Evolutionary conservation across 2,888 invertebrate species (phyloP), one percentile per base, ranked within the genome.

Genomic region (Branchipolynoe longqiensis): DNA sequence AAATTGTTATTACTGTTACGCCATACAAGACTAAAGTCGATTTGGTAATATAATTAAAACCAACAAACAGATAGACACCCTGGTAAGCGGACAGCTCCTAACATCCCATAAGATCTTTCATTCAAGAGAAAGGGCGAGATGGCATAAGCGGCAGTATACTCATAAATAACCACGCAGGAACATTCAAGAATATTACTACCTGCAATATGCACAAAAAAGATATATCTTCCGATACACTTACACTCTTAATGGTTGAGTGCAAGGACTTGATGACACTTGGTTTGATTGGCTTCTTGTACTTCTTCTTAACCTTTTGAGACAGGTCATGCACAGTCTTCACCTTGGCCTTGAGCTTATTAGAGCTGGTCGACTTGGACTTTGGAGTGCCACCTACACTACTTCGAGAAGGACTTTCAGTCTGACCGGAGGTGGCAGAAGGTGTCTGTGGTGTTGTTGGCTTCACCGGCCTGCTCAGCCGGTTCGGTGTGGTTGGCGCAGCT

Each of bases 221-320:
- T n/a, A n/a, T n/a, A n/a, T n/a, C n/a, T n/a, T n/a, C n/a, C n/a
- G n/a, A n/a, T 12, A 62, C 2, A 84, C 84, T 84, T 38, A 84
- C 84, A n/a, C n/a, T 4, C 33, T 84, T 84, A 12, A 56, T 74
- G 8, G 78, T 31, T 12, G 73, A 38, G 48, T 41, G 48, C 22
- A n/a, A 22, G 1, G 69, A 41, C 56, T 73, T 56, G 48, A 25
- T 18, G 40, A 78, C 4, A 31, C 48, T 54, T 8, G 78, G 25
- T 28, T 78, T 78, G 1, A 78, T 12, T 2, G 78, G 33, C 54
- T 78, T 56, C 12, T 58, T 25, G 85, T 92, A 91, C 87, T 92
- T 92, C 89, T 90, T 90, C 87, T 92, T 92, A 48, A 92, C 91
- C 78, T 90, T 90, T 87, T 91, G 91, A 0, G 91, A 90, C 73